These are phyloP conservation scores for Micronisus gabar DNA, from an alignment of 2,113 vertebrate genomes.

Conservation along the genomic window DNA sequence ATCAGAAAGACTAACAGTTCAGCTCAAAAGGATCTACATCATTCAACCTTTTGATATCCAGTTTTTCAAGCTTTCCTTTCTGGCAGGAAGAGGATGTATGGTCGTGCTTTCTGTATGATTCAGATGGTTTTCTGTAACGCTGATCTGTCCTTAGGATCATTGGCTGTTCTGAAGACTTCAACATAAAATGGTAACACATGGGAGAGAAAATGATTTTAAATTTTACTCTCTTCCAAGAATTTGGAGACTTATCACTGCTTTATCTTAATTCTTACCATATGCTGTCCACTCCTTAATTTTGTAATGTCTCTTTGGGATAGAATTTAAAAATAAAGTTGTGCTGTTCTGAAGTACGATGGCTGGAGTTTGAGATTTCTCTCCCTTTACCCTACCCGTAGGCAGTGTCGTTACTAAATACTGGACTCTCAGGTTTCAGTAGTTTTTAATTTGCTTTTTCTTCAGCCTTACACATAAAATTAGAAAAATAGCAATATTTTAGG, in stretches of 20 bases:
- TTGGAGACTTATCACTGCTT: not conserved
- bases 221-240: not conserved
- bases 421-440: not conserved
- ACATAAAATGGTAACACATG: not conserved
- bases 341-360: not conserved
- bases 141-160: not conserved
- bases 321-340: not conserved
- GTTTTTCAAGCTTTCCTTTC: not conserved
- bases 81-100: not conserved
- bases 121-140: not conserved
- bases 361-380: not conserved
- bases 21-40: not conserved
- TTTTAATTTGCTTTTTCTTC: not conserved
- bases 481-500: not conserved
- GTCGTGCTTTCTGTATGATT: not conserved
- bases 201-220: not conserved
- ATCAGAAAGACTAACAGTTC: not conserved
- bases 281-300: not conserved
- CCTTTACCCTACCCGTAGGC: not conserved
- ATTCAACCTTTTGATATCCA: not conserved
- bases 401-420: not conserved
- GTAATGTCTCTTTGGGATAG: not conserved
- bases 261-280: constrained; percentile 30
- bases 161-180: not conserved
- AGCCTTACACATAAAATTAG: not conserved